A percentile compares a stretch with the other conserved stretches of the same genome.
phyloP scores from a whole-genome alignment of 2,888 invertebrate genomes.

The Sminthurides aquaticus region DNA sequence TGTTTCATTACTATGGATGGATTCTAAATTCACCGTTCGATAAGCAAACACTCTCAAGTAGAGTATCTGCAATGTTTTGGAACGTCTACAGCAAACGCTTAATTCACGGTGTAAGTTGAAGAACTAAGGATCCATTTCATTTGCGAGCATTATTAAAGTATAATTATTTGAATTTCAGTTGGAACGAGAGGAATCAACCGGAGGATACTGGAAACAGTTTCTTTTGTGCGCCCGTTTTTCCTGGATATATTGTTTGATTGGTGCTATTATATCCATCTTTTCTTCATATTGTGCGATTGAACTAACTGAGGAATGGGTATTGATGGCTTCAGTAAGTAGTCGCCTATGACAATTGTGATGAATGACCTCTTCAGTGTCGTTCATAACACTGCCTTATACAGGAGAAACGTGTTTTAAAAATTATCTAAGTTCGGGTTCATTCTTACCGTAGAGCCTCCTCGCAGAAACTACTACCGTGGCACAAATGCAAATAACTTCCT shows the following conservation, averaged over 20 bases:
- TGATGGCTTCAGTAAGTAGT: background rate
- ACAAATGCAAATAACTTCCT: background rate
- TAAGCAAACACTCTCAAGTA: background rate
- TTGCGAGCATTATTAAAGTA: background rate
- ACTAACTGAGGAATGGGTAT: background rate
- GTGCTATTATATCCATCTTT: background rate
- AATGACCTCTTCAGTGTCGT: no score
- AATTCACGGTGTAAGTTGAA: background rate
- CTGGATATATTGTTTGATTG: background rate
- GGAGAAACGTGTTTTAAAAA: no score
- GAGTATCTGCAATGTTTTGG: background rate
- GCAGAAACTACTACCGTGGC: background rate
- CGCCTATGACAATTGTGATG: no score
- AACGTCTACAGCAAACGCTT: background rate
- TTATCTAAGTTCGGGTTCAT: no score
- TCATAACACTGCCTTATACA: no score
- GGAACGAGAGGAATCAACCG: no score
- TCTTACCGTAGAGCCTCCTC: no score
- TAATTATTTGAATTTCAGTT: background rate
- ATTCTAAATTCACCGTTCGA: background rate
- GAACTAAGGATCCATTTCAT: background rate
- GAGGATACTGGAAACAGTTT: background rate
- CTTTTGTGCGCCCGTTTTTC: background rate
- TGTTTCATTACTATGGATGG: background rate
- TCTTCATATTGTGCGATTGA: background rate